Percentiles rank a stretch among this genome's conserved stretches.
Evolutionary conservation across 2,113 vertebrate genomes (phyloP).

Genomic region (rat (Rattus norvegicus)): GRCr8 NC_086038.1:43226501-43227000

Average conservation of each 20-base stretch:
- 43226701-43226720: too few species aligned
- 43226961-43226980: neutral
- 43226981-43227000: neutral
- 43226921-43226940: neutral
- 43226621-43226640: neutral
- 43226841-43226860: neutral
- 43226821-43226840: neutral
- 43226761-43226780: too few species aligned
- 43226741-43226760: neutral
- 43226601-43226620: neutral
- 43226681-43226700: neutral
- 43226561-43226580: too few species aligned
- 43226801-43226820: neutral
- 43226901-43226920: neutral
- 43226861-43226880: neutral
- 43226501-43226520: neutral
- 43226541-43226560: neutral
- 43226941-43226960: neutral
- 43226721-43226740: neutral
- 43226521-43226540: neutral
- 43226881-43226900: neutral
- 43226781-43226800: neutral
- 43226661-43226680: neutral
- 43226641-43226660: too few species aligned
- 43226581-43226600: too few species aligned